Evolutionary conservation across 2,113 vertebrate species (phyloP).

Genomic region (Okapia johnstoni): DNA sequence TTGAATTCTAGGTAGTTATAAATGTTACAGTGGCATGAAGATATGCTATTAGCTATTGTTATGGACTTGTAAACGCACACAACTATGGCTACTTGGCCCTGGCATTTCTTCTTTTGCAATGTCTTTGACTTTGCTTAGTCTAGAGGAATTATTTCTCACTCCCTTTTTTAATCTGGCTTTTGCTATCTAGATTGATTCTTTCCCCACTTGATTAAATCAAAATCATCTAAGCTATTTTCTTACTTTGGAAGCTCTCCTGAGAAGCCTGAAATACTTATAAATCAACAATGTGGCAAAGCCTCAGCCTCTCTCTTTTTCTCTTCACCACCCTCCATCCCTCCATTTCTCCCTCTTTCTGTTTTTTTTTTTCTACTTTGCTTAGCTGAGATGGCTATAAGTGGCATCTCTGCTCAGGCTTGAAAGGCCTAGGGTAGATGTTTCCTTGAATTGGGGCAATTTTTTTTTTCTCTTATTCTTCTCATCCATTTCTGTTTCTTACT

Average conservation of each 20-base stretch:
- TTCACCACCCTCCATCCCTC: too few species aligned
- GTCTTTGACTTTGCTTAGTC: background rate
- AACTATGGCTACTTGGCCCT: background rate
- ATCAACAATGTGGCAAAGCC: background rate
- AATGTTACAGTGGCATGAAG: background rate
- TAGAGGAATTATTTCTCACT: background rate
- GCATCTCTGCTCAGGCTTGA: background rate
- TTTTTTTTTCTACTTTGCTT: background rate
- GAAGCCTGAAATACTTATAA: background rate
- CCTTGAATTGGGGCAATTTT: background rate
- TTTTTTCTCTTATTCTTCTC: background rate
- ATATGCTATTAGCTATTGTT: background rate
- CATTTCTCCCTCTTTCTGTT: background rate
- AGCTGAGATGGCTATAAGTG: background rate
- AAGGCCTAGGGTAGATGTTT: background rate
- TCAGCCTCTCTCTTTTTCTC: background rate
- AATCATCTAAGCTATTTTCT: background rate
- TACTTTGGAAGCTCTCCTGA: background rate
- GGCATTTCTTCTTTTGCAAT: background rate
- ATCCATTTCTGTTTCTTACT: background rate
- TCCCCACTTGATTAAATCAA: background rate
- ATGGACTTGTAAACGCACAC: background rate
- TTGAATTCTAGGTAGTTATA: background rate
- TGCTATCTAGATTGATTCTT: background rate
- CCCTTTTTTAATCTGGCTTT: background rate